Evolutionary conservation across 1,140 invertebrate genomes (phyloP).

Genomic region (Saccostrea echinata): DNA sequence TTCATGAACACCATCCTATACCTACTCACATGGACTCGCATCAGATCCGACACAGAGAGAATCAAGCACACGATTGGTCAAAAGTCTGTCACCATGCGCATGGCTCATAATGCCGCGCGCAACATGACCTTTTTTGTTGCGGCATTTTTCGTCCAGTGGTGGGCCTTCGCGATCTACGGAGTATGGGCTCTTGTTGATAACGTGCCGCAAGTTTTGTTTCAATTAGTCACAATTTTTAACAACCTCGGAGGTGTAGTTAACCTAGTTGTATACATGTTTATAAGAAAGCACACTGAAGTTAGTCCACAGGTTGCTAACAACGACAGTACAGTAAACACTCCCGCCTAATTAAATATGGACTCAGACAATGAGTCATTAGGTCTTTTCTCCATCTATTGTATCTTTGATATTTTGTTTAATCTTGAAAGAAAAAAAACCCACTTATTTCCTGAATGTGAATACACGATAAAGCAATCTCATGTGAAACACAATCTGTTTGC

Average conservation of each 20-base stretch:
- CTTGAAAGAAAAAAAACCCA: too few relatives aligned
- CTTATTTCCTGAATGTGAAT: too few relatives aligned
- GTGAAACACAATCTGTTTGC: too few relatives aligned
- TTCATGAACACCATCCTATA: conserved; percentile 46
- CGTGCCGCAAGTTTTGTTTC: conserved; percentile 49
- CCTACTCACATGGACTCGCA: conserved; percentile 48
- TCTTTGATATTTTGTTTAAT: too few relatives aligned
- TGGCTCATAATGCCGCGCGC: conserved; percentile 47
- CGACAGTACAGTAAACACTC: neutral
- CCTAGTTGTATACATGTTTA: conserved; percentile 73
- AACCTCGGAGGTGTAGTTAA: conserved; percentile 66
- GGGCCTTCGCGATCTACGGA: conserved; percentile 43
- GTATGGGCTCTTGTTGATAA: conserved; percentile 43
- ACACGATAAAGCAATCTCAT: too few relatives aligned
- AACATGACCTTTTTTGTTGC: conserved; percentile 52
- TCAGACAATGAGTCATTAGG: too few relatives aligned
- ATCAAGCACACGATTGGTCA: conserved; percentile 51
- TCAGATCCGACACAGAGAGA: conserved; percentile 36
- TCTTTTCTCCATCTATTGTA: too few relatives aligned
- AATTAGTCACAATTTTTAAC: conserved; percentile 53
- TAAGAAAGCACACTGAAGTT: neutral
- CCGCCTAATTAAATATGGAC: neutral
- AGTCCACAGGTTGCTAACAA: neutral
- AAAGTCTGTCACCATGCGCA: conserved; percentile 25
- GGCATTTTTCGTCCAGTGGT: conserved; percentile 54